phyloP scores from a whole-genome alignment of 2,888 invertebrate species.

The Nesidiocoris tenuis region DNA sequence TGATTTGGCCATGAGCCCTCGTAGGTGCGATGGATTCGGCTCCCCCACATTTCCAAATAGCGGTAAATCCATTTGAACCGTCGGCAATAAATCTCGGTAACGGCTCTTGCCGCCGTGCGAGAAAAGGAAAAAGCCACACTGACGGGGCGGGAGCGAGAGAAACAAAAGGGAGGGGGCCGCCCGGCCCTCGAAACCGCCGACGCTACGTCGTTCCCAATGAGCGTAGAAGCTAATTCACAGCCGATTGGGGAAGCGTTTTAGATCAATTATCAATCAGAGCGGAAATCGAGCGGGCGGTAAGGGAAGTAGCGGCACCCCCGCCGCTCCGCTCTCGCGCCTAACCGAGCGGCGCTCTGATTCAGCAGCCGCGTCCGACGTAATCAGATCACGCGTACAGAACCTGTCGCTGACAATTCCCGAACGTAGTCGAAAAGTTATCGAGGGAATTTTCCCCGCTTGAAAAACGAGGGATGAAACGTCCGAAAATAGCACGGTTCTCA shows the following conservation, averaged over 20 bases:
- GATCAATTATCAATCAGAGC: conserved; percentile 43
- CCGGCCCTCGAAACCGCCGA: background rate
- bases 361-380: conserved; percentile 36
- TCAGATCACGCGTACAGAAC: conserved; percentile 37
- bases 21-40: background rate
- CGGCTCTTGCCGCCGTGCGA: background rate
- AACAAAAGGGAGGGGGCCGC: background rate
- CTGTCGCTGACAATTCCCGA: conserved; percentile 3
- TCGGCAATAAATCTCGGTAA: conserved; percentile 23
- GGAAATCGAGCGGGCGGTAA: conserved; percentile 26
- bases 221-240: conserved; percentile 41
- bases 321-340: background rate
- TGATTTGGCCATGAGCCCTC: background rate
- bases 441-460: background rate
- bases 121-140: conserved; percentile 13
- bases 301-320: background rate
- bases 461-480: no score
- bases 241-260: conserved; percentile 42
- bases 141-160: background rate
- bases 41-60: background rate
- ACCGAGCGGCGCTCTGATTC: conserved; percentile 32
- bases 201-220: conserved; percentile 16
- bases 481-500: no score
- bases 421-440: background rate
- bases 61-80: conserved; percentile 34